These are phyloP conservation scores for Phyllotis vaccarum DNA, from an alignment of 2,797 vertebrate genomes.

Conservation along the genomic window DNA sequence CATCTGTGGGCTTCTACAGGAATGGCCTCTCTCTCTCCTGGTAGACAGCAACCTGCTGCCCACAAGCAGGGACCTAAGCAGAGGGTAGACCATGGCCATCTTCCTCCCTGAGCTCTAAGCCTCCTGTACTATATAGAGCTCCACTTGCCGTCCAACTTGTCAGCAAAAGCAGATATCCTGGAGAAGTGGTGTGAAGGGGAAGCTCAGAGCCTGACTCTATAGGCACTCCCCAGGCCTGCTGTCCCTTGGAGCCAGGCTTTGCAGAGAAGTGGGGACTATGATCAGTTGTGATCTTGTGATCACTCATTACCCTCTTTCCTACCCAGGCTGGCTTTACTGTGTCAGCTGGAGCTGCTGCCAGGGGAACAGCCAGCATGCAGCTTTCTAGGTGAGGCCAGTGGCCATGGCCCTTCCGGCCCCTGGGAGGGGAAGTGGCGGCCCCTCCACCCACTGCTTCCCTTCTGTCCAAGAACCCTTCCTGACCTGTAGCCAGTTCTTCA, in stretches of 20 bases:
- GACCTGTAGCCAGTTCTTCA: background rate
- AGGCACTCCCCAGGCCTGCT: no score
- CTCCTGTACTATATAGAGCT: background rate
- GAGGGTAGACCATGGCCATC: no score
- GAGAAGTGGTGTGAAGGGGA: background rate
- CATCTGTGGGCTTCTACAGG: background rate
- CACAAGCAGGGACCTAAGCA: background rate
- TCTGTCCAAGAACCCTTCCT: conserved; percentile 53
- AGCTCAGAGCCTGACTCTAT: background rate
- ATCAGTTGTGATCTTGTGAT: no score
- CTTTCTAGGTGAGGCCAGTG: background rate
- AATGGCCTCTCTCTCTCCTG: background rate
- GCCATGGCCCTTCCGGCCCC: background rate
- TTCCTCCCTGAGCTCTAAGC: background rate
- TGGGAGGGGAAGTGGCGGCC: background rate
- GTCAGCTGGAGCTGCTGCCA: background rate
- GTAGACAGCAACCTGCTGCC: background rate
- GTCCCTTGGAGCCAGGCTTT: background rate
- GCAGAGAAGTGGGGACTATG: background rate
- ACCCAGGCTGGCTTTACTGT: background rate
- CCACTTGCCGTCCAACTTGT: background rate
- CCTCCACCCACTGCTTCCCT: conserved; percentile 27
- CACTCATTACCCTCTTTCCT: background rate
- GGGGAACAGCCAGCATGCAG: background rate
- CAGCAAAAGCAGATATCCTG: background rate